These are phyloP conservation scores for Syrista parreyssii DNA, from an alignment of 2,888 invertebrate genomes.

Conservation along the genomic window DNA sequence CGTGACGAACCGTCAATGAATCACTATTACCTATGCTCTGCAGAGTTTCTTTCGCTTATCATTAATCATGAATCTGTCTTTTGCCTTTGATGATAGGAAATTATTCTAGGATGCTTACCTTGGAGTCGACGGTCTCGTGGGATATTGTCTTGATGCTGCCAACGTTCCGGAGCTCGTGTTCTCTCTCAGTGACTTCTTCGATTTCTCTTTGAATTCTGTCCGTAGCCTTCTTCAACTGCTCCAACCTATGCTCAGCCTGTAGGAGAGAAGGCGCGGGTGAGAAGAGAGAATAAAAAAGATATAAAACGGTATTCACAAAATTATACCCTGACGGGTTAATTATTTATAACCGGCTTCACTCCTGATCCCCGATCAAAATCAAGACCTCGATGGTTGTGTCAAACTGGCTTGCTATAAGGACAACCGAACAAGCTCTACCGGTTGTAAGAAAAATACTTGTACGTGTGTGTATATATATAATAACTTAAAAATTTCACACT, in stretches of 20 bases:
- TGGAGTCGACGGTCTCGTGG: slow-evolving; percentile 68
- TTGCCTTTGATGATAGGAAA: not conserved
- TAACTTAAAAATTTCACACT: not conserved
- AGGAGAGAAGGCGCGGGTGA: not conserved
- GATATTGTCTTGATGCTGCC: slow-evolving; percentile 70
- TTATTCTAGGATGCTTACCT: slow-evolving; percentile 44
- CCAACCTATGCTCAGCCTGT: slow-evolving; percentile 73
- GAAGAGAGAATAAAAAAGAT: not conserved
- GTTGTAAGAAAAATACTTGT: not conserved
- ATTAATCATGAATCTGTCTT: too few species aligned
- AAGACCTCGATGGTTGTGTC: not conserved
- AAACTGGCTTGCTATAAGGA: not conserved
- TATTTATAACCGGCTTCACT: not conserved
- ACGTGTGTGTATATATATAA: not conserved
- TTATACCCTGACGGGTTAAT: not conserved
- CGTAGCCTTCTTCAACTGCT: slow-evolving; percentile 74
- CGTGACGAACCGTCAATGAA: not conserved
- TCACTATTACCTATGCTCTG: not conserved
- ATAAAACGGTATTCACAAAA: not conserved
- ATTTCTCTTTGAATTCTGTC: slow-evolving; percentile 89
- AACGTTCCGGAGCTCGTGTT: slow-evolving; percentile 81
- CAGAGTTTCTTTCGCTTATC: not conserved
- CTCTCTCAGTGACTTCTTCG: slow-evolving; percentile 85
- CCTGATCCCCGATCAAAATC: not conserved
- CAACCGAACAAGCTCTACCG: not conserved